Conservation (phyloP, 2,888 invertebrate species). For the Byasa hedistus region DNA sequence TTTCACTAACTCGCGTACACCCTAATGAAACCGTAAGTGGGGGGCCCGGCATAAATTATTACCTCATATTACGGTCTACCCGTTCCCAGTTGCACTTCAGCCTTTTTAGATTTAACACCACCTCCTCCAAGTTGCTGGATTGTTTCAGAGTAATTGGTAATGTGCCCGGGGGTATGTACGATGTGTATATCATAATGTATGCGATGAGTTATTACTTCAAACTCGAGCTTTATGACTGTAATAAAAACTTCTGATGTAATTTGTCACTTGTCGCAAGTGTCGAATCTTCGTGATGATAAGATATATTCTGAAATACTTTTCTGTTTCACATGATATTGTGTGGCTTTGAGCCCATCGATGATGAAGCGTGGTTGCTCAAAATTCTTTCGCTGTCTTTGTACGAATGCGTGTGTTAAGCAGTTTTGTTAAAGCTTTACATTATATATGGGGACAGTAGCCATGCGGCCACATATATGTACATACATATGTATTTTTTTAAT, state of each 20-base stretch:
- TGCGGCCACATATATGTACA: too few species aligned
- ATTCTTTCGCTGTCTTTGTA: too few species aligned
- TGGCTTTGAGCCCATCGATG: too few species aligned
- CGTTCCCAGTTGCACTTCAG: slow-evolving; percentile 43
- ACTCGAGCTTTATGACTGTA: slow-evolving; percentile 21
- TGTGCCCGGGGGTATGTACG: slow-evolving; percentile 33
- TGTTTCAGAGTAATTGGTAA: slow-evolving; percentile 50
- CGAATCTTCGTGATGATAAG: too few species aligned
- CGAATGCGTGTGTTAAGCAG: too few species aligned
- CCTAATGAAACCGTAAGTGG: slow-evolving; percentile 65
- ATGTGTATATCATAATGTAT: slow-evolving; percentile 33
- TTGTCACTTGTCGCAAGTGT: not conserved
- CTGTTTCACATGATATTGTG: too few species aligned
- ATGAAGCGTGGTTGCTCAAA: too few species aligned
- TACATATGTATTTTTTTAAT: too few species aligned
- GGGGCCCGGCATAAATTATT: slow-evolving; percentile 60
- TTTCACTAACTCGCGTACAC: slow-evolving; percentile 61
- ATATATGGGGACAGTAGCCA: too few species aligned
- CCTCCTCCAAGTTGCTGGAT: slow-evolving; percentile 40
- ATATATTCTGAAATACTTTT: too few species aligned
- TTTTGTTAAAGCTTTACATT: too few species aligned
- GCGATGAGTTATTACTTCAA: slow-evolving; percentile 16
- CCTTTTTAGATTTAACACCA: slow-evolving; percentile 44
- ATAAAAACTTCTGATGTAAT: slow-evolving; percentile 28
- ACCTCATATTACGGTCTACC: slow-evolving; percentile 53